Percentiles rank a stretch among this genome's conserved stretches.
Conservation (phyloP, 2,113 vertebrate species). For the Paramisgurnus dabryanus region DNA sequence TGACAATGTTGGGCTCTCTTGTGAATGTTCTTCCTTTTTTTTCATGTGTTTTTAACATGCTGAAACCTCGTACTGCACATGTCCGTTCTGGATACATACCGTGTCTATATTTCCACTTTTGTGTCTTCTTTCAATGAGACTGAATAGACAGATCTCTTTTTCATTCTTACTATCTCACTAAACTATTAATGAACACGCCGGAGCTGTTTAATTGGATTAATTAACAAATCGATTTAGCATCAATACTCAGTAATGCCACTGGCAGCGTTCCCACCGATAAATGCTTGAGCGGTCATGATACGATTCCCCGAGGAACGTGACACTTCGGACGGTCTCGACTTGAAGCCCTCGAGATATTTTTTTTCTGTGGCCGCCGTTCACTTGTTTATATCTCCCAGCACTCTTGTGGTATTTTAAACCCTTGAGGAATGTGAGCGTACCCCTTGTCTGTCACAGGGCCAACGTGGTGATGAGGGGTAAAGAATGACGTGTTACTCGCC, state of each 20-base stretch:
- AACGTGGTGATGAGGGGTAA: conserved; percentile 11
- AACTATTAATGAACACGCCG: conserved; percentile 65
- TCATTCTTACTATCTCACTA: conserved; percentile 20
- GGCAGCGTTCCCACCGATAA: conserved; percentile 56
- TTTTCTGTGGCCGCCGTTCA: neutral
- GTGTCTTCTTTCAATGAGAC: conserved; percentile 46
- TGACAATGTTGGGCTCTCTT: too few relatives aligned
- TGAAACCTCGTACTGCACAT: too few relatives aligned
- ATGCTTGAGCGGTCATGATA: conserved; percentile 40
- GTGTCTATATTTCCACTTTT: neutral
- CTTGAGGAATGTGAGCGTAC: conserved; percentile 56
- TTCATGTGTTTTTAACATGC: too few relatives aligned
- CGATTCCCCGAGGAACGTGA: conserved; percentile 38
- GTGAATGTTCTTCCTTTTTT: too few relatives aligned
- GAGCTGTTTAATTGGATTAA: conserved; percentile 72
- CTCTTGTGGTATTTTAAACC: conserved; percentile 55
- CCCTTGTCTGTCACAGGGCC: conserved; percentile 36
- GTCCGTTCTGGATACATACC: neutral
- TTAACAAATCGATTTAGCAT: conserved; percentile 68
- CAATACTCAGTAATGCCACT: conserved; percentile 63
- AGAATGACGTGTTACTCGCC: conserved; percentile 18
- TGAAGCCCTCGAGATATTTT: conserved; percentile 23
- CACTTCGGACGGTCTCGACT: conserved; percentile 44
- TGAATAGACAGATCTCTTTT: conserved; percentile 55
- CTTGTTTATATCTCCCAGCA: conserved; percentile 30